Percentiles rank a stretch among this genome's conserved stretches.
phyloP scores from a whole-genome alignment of 2,888 invertebrate genomes.

The Melipona bicolor region DNA sequence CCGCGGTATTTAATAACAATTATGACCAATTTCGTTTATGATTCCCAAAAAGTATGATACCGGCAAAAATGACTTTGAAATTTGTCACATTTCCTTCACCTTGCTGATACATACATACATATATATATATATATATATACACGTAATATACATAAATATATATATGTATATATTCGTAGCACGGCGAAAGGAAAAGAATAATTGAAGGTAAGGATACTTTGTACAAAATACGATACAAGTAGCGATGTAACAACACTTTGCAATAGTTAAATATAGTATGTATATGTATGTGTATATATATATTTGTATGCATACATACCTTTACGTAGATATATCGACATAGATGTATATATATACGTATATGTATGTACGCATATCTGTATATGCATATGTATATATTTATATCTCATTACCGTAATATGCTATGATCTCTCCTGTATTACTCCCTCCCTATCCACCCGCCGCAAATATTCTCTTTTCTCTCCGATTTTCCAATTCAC shows the following conservation, averaged over 20 bases:
- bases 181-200: slow-evolving; percentile 61
- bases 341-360: slow-evolving; percentile 50
- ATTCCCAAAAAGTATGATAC: slow-evolving; percentile 27
- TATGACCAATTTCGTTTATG: slow-evolving; percentile 44
- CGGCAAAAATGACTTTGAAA: slow-evolving; percentile 21
- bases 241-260: slow-evolving; percentile 83
- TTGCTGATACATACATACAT: slow-evolving; percentile 30
- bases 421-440: slow-evolving; percentile 37
- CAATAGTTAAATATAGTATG: slow-evolving; percentile 83
- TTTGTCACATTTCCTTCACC: slow-evolving; percentile 36
- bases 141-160: slow-evolving; percentile 35
- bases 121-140: slow-evolving; percentile 18
- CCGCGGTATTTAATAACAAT: slow-evolving; percentile 55
- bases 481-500: slow-evolving; percentile 18
- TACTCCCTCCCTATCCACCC: background rate
- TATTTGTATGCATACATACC: slow-evolving; percentile 55
- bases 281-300: slow-evolving; percentile 69
- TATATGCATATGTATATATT: slow-evolving; percentile 61
- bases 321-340: slow-evolving; percentile 31
- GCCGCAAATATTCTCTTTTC: background rate
- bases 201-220: slow-evolving; percentile 79
- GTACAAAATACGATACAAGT: slow-evolving; percentile 84
- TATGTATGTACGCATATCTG: slow-evolving; percentile 42
- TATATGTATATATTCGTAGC: slow-evolving; percentile 36
- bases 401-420: slow-evolving; percentile 59